These are phyloP conservation scores for Pseudococcus viburni DNA, from an alignment of 2,888 invertebrate species.

Conservation along the genomic window DNA sequence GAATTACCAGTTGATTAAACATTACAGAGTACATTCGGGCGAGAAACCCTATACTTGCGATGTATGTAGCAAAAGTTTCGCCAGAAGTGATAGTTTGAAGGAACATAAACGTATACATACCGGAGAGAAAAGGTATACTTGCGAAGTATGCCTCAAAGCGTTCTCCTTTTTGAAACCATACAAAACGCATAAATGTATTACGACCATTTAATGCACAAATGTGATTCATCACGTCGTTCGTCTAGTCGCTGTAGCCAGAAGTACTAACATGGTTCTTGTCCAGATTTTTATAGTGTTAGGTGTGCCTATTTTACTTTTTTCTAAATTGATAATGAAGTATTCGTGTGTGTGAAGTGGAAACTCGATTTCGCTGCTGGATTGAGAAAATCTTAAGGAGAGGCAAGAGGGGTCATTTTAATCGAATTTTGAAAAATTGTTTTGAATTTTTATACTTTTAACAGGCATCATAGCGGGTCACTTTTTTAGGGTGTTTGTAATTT, in stretches of 20 bases:
- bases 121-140: constrained; percentile 68
- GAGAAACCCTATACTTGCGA: constrained; percentile 73
- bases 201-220: neutral
- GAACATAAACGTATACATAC: constrained; percentile 70
- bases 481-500: too few relatives aligned
- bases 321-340: neutral
- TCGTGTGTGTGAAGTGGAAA: neutral
- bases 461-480: too few relatives aligned
- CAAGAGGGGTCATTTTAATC: too few relatives aligned
- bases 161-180: constrained; percentile 68
- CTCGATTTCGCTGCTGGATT: neutral
- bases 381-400: neutral
- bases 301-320: neutral
- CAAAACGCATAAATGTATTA: constrained; percentile 67
- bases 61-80: constrained; percentile 73
- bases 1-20: constrained; percentile 69
- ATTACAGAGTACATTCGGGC: constrained; percentile 70
- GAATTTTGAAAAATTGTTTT: too few relatives aligned
- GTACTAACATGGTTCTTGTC: constrained; percentile 1
- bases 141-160: constrained; percentile 64
- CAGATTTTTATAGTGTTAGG: neutral
- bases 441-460: too few relatives aligned
- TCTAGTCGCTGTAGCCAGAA: constrained; percentile 13
- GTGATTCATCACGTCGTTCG: neutral
- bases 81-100: constrained; percentile 72